Conservation (phyloP, 2,797 vertebrate species). For the Phalanger gymnotis region DNA sequence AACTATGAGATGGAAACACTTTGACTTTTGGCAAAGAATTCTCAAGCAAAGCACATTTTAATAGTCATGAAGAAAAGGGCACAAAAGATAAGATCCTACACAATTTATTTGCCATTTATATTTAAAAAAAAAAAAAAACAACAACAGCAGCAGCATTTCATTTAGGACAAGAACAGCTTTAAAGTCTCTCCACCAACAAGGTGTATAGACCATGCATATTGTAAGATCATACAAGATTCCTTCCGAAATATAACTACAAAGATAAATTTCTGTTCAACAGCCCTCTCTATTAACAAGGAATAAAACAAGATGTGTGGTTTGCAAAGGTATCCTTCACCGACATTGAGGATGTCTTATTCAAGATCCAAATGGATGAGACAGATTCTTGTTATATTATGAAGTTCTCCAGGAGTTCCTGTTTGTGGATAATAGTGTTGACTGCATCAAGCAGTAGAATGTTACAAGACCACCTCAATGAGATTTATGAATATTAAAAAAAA, state of each 20-base stretch:
- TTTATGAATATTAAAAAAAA: neutral
- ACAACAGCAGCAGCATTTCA: neutral
- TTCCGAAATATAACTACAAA: neutral
- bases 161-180: neutral
- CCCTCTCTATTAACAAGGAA: neutral
- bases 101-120: neutral
- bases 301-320: neutral
- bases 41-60: neutral
- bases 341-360: neutral
- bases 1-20: neutral
- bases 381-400: neutral
- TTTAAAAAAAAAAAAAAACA: neutral
- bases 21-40: neutral
- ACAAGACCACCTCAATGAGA: neutral
- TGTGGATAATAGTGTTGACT: neutral
- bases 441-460: neutral
- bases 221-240: neutral
- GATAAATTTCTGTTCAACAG: neutral
- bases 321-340: neutral
- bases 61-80: neutral
- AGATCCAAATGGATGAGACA: neutral
- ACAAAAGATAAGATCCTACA: neutral
- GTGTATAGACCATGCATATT: neutral
- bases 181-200: neutral
- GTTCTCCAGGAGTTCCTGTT: neutral